Percentiles rank a stretch among this genome's conserved stretches.
These are phyloP conservation scores for Botrylloides violaceus DNA, from an alignment of 23 tunicate genomes.

Conservation along the genomic window DNA sequence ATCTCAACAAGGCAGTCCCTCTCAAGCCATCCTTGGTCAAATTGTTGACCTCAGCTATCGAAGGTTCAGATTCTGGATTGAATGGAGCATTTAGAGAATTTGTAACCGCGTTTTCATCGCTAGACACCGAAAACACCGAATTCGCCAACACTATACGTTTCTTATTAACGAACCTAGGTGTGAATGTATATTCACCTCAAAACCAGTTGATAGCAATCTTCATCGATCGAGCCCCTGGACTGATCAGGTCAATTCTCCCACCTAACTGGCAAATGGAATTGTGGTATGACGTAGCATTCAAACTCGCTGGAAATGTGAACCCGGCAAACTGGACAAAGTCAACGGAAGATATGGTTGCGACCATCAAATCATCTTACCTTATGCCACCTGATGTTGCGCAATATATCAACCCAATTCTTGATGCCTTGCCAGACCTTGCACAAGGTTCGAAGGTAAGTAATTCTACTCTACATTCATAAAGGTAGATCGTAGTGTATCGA, in stretches of 20 bases:
- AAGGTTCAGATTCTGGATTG: neutral
- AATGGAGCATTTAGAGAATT: neutral
- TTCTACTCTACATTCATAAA: no score
- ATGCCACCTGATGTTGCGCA: neutral
- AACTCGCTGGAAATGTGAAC: constrained; percentile 3
- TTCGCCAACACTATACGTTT: neutral
- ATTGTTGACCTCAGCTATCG: neutral
- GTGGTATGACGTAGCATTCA: constrained; percentile 14
- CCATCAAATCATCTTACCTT: neutral
- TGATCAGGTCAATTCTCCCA: neutral
- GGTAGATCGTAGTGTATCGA: no score
- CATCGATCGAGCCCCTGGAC: constrained; percentile 7
- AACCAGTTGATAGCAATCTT: neutral
- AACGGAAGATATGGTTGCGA: neutral
- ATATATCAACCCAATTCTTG: constrained; percentile 1
- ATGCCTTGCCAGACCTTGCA: constrained; percentile 1
- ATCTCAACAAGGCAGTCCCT: neutral
- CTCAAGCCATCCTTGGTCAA: constrained; percentile 4
- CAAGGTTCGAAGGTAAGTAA: no score
- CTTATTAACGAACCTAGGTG: constrained; percentile 2
- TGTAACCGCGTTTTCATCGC: neutral
- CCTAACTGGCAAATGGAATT: neutral
- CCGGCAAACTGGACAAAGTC: neutral
- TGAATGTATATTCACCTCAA: neutral
- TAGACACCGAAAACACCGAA: constrained; percentile 6